Conservation (phyloP, 2,113 vertebrate genomes). For the Cinclus mexicanus region DNA sequence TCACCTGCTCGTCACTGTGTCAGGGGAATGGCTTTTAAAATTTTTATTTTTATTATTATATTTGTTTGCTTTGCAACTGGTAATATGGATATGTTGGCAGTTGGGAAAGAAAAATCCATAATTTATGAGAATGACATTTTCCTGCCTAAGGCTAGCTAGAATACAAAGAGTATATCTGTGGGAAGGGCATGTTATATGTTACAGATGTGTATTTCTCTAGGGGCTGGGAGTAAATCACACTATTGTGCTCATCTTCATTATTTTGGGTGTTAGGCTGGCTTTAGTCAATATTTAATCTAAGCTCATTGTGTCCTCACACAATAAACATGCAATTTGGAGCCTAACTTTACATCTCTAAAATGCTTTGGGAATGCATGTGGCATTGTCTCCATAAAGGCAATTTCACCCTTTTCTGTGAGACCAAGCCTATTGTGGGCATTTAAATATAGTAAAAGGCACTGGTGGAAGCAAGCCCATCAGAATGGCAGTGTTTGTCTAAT, state of each 20-base stretch:
- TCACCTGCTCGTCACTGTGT: neutral
- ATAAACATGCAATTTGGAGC: constrained; percentile 52
- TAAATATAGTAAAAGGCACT: constrained; percentile 41
- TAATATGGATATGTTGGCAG: constrained; percentile 37
- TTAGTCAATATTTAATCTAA: constrained; percentile 57
- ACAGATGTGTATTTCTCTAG: constrained; percentile 59
- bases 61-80: constrained; percentile 35
- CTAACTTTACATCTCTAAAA: constrained; percentile 51
- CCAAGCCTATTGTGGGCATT: constrained; percentile 25
- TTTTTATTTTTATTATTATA: neutral
- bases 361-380: constrained; percentile 23
- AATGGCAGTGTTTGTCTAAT: constrained; percentile 40
- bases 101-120: constrained; percentile 55
- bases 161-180: constrained; percentile 51
- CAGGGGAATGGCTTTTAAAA: neutral
- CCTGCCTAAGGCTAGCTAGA: constrained; percentile 39
- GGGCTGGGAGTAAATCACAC: constrained; percentile 33
- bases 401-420: constrained; percentile 53
- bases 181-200: constrained; percentile 50
- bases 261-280: constrained; percentile 43
- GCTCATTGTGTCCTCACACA: constrained; percentile 50
- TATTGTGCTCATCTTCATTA: constrained; percentile 61
- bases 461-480: constrained; percentile 47
- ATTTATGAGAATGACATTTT: constrained; percentile 56
- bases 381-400: constrained; percentile 60